Conservation (phyloP, 1,140 invertebrate genomes). For the Ips nitidus region DNA sequence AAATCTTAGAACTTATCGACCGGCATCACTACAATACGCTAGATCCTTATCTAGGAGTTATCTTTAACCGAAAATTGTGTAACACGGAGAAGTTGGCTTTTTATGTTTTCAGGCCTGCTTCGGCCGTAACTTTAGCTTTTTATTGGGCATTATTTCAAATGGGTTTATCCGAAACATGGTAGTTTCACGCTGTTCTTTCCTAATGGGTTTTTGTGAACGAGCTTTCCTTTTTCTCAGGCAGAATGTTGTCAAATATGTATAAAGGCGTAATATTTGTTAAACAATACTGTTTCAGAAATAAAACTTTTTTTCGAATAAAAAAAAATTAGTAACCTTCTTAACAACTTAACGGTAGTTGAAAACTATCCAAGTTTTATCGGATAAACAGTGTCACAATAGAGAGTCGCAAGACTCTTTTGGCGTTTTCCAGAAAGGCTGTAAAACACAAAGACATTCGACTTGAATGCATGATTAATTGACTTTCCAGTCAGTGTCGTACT, state of each 20-base stretch:
- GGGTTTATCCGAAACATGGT: conserved; percentile 31
- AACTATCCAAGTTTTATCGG: background rate
- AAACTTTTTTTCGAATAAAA: background rate
- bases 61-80: conserved; percentile 12
- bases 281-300: too few species aligned
- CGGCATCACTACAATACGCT: too few species aligned
- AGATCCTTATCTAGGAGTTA: conserved; percentile 15
- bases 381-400: conserved; percentile 1
- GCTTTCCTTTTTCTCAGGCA: too few species aligned
- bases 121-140: conserved; percentile 16
- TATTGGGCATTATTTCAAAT: conserved; percentile 32
- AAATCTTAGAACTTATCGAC: too few species aligned
- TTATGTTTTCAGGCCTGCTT: conserved; percentile 6
- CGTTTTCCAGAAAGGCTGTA: background rate
- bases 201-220: conserved; percentile 8
- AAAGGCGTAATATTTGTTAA: too few species aligned
- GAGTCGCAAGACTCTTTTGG: background rate
- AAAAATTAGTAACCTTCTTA: background rate
- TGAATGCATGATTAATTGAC: conserved; percentile 2
- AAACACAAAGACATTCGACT: background rate
- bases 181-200: conserved; percentile 29
- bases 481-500: background rate
- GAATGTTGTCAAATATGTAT: too few species aligned
- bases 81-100: conserved; percentile 17
- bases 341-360: background rate